Evolutionary conservation across 2,113 vertebrate species (phyloP), one percentile per base, ranked within the genome.

Genomic region (Neogobius melanostomus): DNA sequence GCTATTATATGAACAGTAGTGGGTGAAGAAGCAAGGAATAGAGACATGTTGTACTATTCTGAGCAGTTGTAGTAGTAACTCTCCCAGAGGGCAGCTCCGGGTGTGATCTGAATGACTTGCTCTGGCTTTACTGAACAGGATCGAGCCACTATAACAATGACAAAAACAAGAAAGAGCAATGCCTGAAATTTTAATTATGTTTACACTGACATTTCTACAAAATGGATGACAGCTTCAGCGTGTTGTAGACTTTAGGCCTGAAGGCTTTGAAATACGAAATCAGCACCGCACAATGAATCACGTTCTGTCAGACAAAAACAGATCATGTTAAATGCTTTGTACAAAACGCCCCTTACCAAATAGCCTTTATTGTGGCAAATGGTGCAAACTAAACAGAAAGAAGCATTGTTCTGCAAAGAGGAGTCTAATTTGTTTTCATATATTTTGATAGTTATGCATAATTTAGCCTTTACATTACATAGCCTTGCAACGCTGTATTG

Each of bases 11-110:
- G 28, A 36, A 36, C 28, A 36, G 28, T 36, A 36, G 4, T 36
- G 28, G 28, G 28, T 36, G 14, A 8, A 51, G 9, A 8, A 16
- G 16, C n/a, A 53, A 53, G 52, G 16, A 53, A 53, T 8, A n/a
- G n/a, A 53, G 8, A n/a, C n/a, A 53, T 5, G 14, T 1, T 21
- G 17, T 8, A 54, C 8, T 50, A 64, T 52, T 36, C 74, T 65
- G 77, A 71, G 36, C 68, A 72, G 77, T 64, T 47, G 56, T 14
- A 62, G 68, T 72, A 68, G 64, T 36, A 81, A 71, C 52, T 67
- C 17, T 77, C 69, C 73, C 71, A 0, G 21, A 64, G 68, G 81
- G 76, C 51, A 16, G 21, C 46, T 56, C 78, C 81, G 68, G 81
- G 72, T 75, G 78, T 57, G 54, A 71, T 51, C 57, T 10, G 46